These are phyloP conservation scores for Petrocephalus sullivani DNA, from an alignment of 2,797 vertebrate genomes.

Conservation along the genomic window DNA sequence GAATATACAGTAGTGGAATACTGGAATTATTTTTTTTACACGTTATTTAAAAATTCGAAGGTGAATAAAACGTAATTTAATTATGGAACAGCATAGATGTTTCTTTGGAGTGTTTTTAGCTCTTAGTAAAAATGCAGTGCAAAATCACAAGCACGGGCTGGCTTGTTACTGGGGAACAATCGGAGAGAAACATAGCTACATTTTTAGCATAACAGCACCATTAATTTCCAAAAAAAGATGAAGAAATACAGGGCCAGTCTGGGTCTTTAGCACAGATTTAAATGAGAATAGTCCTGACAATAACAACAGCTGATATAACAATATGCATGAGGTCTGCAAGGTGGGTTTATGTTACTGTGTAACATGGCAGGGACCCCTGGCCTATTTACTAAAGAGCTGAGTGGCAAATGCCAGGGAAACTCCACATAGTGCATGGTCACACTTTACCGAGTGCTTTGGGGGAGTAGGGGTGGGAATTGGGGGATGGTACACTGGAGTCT, in stretches of 20 bases:
- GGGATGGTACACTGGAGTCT: background rate
- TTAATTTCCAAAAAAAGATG: background rate
- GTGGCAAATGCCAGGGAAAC: slow-evolving; percentile 7
- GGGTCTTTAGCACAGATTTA: background rate
- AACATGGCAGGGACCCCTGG: background rate
- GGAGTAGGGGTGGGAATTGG: background rate
- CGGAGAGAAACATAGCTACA: background rate
- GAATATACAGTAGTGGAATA: background rate
- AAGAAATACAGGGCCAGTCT: background rate
- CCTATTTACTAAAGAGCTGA: slow-evolving; percentile 14
- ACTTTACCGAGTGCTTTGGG: background rate
- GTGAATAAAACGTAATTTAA: background rate
- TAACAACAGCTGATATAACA: background rate
- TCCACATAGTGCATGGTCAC: slow-evolving; percentile 16
- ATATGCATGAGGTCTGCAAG: background rate
- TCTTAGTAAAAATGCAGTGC: background rate
- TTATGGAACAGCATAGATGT: background rate
- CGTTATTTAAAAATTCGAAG: background rate
- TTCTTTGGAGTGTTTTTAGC: background rate
- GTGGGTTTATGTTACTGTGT: background rate
- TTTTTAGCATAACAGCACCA: background rate
- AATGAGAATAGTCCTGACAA: background rate
- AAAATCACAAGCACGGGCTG: background rate
- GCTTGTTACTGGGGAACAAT: background rate
- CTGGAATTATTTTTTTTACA: background rate